A percentile compares a stretch with the other conserved stretches of the same genome.
These are phyloP conservation scores for Drosophila austrosaltans DNA, from an alignment of 2,888 invertebrate species.

Conservation along the genomic window DNA sequence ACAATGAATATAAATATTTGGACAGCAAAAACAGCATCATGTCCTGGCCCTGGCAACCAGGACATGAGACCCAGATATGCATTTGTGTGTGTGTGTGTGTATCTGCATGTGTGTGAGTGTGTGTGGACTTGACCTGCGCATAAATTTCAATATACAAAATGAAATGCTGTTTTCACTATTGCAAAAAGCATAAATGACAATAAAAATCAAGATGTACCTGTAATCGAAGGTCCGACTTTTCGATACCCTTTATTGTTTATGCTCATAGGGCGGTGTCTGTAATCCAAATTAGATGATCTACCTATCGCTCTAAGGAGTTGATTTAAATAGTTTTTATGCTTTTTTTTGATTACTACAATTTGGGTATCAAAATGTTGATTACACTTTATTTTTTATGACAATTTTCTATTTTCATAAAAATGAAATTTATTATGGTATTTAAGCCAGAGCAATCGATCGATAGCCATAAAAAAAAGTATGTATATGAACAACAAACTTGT, in stretches of 20 bases:
- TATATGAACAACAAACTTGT: conserved; percentile 47
- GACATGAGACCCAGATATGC: conserved; percentile 66
- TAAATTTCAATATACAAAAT: conserved; percentile 74
- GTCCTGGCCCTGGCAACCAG: conserved; percentile 45
- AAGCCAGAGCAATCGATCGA: conserved; percentile 35
- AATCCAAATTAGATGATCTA: too few species aligned
- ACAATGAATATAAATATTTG: conserved; percentile 79
- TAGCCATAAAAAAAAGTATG: conserved; percentile 18
- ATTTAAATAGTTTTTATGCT: background rate
- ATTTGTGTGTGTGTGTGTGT: conserved; percentile 16
- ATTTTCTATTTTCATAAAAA: conserved; percentile 30
- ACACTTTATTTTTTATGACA: conserved; percentile 17
- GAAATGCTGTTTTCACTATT: conserved; percentile 47
- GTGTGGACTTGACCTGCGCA: conserved; percentile 67
- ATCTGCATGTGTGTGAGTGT: conserved; percentile 34
- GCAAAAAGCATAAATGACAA: conserved; percentile 38
- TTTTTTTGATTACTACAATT: background rate
- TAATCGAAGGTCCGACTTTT: conserved; percentile 38
- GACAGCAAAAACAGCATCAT: conserved; percentile 77
- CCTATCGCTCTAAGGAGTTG: too few species aligned
- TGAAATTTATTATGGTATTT: conserved; percentile 38
- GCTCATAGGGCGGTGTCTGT: too few species aligned
- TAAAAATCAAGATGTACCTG: conserved; percentile 24
- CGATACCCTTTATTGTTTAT: background rate
- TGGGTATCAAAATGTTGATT: background rate